Evolutionary conservation across 1,140 invertebrate genomes (phyloP), one percentile per base, ranked within the genome.

Genomic region (Aphelenchoides fujianensis): DNA sequence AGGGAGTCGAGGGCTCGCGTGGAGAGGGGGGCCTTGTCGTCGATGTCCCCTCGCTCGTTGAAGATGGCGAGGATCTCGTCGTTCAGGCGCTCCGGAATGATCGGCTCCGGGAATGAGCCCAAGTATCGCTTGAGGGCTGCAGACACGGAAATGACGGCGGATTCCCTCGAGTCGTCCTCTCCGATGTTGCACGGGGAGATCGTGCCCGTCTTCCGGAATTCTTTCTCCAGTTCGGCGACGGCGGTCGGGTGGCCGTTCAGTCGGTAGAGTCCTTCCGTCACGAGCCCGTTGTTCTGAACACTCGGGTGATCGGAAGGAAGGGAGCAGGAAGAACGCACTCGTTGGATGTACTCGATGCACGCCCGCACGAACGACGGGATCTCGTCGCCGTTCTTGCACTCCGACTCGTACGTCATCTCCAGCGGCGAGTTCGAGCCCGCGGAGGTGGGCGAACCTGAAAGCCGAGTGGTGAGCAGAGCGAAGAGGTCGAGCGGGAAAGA

Each of bases 241-340:
- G 97, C 94, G 28, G 92, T 92, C 78, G 93, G 88, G 86, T 97
- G 97, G 30, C 95, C 95, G 68, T 89, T 88, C 67, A 97, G 94
- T 74, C 95, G 88, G 84, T 98, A 97, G 63, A 97, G 90, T 1
- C 95, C 95, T 86, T 98, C 95, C 0, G 92, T 93, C 75, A 93
- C 91, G 16, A 97, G 88, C 0, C 94, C 93, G 86, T 93, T 70
- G 19, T 77, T 66, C 75, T 77, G 36, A 74, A 72, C 16, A 66
- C 34, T n/a, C n/a, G n/a, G n/a, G n/a, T n/a, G n/a, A n/a, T n/a
- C n/a, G n/a, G n/a, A n/a, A n/a, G n/a, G n/a, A n/a, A n/a, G n/a
- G n/a, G n/a, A n/a, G n/a, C n/a, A n/a, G n/a, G n/a, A n/a, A n/a
- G n/a, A 66, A 66, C 63, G 0, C 31, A 66, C 16, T 66, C 32